A percentile compares a stretch with the other conserved stretches of the same genome.
Evolutionary conservation across 2,113 vertebrate species (phyloP).

Genomic region (Leucosticte australis): DNA sequence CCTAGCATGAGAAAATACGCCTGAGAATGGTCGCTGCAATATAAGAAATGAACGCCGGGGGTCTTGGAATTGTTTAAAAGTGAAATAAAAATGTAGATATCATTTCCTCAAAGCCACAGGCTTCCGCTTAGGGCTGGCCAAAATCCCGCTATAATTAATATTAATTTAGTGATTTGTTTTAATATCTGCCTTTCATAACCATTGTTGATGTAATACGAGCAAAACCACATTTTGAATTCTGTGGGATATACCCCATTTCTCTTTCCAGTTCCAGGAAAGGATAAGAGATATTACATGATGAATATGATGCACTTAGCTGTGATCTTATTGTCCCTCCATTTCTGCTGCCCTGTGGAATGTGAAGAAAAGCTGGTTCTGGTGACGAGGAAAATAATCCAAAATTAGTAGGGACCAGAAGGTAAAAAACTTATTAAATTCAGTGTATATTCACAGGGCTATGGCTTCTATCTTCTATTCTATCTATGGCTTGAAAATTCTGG

Average conservation of each 20-base stretch:
- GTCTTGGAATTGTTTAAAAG: slow-evolving; percentile 6
- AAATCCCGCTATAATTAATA: slow-evolving; percentile 14
- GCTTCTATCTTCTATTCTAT: neutral
- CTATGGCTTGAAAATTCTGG: neutral
- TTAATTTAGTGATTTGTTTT: neutral
- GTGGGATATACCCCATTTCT: neutral
- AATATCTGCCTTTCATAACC: neutral
- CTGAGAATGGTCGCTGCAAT: neutral
- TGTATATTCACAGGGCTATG: neutral
- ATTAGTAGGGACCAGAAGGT: neutral
- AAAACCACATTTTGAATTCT: neutral
- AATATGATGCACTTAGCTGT: neutral
- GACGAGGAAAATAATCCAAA: neutral
- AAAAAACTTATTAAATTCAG: neutral
- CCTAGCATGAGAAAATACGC: neutral
- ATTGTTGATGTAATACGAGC: neutral
- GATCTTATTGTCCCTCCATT: neutral
- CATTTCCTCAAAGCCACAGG: neutral
- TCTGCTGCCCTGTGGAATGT: neutral
- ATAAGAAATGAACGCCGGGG: neutral
- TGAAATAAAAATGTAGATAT: neutral
- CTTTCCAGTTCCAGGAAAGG: neutral
- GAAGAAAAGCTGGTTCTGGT: neutral
- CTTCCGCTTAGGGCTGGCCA: neutral
- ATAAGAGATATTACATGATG: neutral